Conservation (phyloP, 2,113 vertebrate species). For the Gadus macrocephalus region DNA sequence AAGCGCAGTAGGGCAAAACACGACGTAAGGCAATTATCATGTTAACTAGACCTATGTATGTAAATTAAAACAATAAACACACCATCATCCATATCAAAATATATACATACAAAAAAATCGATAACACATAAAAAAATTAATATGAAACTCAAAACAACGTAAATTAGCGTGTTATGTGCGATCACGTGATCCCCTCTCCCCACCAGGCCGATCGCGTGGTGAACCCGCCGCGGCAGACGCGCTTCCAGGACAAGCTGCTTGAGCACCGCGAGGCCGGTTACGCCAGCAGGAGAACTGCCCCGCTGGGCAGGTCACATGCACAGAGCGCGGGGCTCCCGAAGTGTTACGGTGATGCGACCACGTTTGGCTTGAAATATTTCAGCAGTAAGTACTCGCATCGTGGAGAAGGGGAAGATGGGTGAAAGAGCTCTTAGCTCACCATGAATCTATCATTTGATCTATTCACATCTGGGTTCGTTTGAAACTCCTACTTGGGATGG, state of each 20-base stretch:
- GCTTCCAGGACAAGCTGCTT: conserved; percentile 77
- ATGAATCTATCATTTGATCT: background rate
- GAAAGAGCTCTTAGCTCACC: background rate
- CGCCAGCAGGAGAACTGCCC: conserved; percentile 56
- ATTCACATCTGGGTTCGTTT: too few relatives aligned
- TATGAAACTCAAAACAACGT: too few relatives aligned
- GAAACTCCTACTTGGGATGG: too few relatives aligned
- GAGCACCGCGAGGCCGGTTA: conserved; percentile 75
- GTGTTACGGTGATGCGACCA: conserved; percentile 59
- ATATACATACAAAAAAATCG: too few relatives aligned
- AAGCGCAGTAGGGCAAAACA: too few relatives aligned
- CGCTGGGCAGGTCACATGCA: conserved; percentile 73
- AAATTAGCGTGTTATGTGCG: too few relatives aligned
- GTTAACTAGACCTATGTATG: too few relatives aligned
- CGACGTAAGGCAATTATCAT: too few relatives aligned
- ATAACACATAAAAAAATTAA: too few relatives aligned
- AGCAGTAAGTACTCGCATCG: conserved; percentile 38
- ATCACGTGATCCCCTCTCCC: background rate
- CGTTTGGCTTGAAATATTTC: conserved; percentile 69
- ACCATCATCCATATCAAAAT: too few relatives aligned
- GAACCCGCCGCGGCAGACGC: conserved; percentile 71
- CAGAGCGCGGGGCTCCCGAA: conserved; percentile 65
- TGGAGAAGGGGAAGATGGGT: background rate
- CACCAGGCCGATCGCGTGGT: conserved; percentile 68
- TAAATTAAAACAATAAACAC: too few relatives aligned